These are phyloP conservation scores for Drosophila affinis DNA, from an alignment of 2,888 invertebrate genomes.

Conservation along the genomic window DNA sequence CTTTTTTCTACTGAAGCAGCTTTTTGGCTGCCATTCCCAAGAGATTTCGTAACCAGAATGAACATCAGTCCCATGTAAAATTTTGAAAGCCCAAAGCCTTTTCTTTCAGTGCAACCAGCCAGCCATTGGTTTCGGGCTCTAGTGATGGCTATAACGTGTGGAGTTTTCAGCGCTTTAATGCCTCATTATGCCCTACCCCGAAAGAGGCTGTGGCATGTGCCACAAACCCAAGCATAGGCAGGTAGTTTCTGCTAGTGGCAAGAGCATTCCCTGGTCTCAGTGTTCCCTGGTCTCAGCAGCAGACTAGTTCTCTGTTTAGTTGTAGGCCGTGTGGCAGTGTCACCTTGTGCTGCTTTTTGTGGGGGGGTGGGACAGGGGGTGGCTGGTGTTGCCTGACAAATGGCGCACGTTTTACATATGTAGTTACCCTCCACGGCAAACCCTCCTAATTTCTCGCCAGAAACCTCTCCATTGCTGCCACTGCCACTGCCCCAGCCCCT, in stretches of 20 bases:
- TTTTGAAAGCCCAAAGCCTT: too few species aligned
- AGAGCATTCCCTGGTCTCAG: not conserved
- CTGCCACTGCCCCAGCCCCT: not conserved
- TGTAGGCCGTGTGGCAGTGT: not conserved
- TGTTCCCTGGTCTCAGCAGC: not conserved
- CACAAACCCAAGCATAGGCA: not conserved
- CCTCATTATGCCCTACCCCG: slow-evolving; percentile 28
- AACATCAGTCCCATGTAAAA: too few species aligned
- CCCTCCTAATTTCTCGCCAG: slow-evolving; percentile 46
- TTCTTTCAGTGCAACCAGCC: not conserved
- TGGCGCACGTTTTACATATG: slow-evolving; percentile 75
- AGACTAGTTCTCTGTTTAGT: not conserved
- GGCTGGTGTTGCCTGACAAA: slow-evolving; percentile 59
- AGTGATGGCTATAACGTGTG: slow-evolving; percentile 36
- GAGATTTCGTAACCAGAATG: too few species aligned
- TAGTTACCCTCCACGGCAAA: slow-evolving; percentile 41
- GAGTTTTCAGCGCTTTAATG: slow-evolving; percentile 48
- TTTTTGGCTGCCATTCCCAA: too few species aligned
- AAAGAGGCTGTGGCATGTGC: not conserved
- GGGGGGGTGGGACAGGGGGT: not conserved
- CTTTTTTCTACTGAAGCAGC: too few species aligned
- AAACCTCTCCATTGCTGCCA: slow-evolving; percentile 4
- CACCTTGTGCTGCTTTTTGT: slow-evolving; percentile 3
- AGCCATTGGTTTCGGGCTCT: not conserved
- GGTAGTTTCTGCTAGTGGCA: not conserved